Evolutionary conservation across 2,113 vertebrate species (phyloP).

Genomic region (Tichodroma muraria): DNA sequence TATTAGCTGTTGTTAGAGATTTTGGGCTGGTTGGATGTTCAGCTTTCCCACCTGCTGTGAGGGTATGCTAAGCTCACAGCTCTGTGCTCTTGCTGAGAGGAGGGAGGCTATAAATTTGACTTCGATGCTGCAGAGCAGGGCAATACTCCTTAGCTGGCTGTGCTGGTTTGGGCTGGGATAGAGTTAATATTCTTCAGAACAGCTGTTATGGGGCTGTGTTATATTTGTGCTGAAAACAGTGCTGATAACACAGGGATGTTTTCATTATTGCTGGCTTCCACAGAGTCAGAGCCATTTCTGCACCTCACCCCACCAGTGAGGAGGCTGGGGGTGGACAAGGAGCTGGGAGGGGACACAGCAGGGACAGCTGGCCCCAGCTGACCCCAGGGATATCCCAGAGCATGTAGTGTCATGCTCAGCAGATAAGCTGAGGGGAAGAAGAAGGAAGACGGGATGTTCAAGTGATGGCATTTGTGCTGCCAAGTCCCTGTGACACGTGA

Average conservation of each 20-base stretch:
- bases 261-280: background rate
- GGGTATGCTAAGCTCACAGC: background rate
- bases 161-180: background rate
- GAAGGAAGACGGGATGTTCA: background rate
- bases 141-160: background rate
- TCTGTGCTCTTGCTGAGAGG: background rate
- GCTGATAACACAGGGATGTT: background rate
- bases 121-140: background rate
- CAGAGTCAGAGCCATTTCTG: background rate
- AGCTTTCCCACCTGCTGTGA: background rate
- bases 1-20: background rate
- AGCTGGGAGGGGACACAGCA: background rate
- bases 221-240: background rate
- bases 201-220: background rate
- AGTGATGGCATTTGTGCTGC: background rate
- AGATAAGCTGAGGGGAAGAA: background rate
- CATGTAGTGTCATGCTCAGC: background rate
- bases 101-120: background rate
- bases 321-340: background rate
- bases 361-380: background rate
- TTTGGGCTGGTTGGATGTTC: background rate
- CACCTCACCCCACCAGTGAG: fast-evolving
- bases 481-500: fast-evolving
- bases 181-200: background rate
- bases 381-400: background rate